phyloP scores from a whole-genome alignment of 1,140 invertebrate genomes.

The Coelopa frigida region DNA sequence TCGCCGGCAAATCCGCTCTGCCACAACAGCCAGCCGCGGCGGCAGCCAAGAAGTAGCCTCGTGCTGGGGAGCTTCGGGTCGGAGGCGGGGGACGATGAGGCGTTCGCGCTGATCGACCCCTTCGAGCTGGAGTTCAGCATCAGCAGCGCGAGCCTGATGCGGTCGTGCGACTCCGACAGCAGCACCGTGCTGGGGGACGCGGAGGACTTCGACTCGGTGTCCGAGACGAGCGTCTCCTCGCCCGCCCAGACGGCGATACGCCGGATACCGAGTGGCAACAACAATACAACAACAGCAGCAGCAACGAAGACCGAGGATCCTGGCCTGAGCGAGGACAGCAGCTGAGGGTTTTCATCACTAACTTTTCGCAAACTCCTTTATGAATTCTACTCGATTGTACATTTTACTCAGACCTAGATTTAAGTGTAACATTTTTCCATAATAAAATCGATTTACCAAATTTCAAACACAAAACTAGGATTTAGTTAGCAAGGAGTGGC shows the following conservation, averaged over 20 bases:
- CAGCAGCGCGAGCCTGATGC: slow-evolving; percentile 42
- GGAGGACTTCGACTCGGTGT: slow-evolving; percentile 18
- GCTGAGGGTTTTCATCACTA: no score
- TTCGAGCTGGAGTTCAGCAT: slow-evolving; percentile 34
- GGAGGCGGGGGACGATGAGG: background rate
- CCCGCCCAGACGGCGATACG: slow-evolving; percentile 33
- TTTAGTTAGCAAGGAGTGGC: no score
- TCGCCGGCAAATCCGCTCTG: slow-evolving; percentile 32
- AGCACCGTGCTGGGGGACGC: slow-evolving; percentile 5
- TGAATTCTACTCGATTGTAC: no score
- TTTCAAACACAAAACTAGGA: no score
- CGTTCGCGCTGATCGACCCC: slow-evolving; percentile 18
- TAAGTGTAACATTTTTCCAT: no score
- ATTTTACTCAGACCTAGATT: no score
- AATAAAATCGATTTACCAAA: no score
- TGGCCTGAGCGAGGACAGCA: no score
- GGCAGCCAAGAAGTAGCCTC: slow-evolving; percentile 39
- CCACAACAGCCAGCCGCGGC: slow-evolving; percentile 43
- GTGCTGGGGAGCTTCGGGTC: slow-evolving; percentile 3
- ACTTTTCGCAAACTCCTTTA: no score
- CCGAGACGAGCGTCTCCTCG: slow-evolving; percentile 31
- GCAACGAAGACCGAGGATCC: no score
- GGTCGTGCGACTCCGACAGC: slow-evolving; percentile 24
- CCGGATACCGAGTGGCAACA: slow-evolving; percentile 6
- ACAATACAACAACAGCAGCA: no score